Percentiles rank a stretch among this genome's conserved stretches.
Conservation (phyloP, 2,888 invertebrate species). For the Phyllotreta striolata region DNA sequence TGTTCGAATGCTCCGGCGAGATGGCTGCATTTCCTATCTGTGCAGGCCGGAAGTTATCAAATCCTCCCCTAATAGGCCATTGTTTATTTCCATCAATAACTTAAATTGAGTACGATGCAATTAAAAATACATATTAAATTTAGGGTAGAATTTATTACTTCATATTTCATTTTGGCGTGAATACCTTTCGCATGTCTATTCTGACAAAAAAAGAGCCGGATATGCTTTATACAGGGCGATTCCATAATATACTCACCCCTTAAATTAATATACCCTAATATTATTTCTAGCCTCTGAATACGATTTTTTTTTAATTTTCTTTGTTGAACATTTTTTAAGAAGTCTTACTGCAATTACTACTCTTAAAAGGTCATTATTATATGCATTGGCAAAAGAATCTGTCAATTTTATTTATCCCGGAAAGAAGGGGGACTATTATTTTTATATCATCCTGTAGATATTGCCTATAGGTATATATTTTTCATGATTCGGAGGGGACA, state of each 20-base stretch:
- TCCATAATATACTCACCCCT: neutral
- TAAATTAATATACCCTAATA: too few species aligned
- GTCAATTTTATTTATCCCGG: too few species aligned
- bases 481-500: slow-evolving; percentile 55
- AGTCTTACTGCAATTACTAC: too few species aligned
- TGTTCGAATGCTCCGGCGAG: neutral
- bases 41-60: slow-evolving; percentile 25
- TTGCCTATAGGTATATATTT: slow-evolving; percentile 44
- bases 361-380: too few species aligned
- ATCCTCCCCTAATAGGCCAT: slow-evolving; percentile 39
- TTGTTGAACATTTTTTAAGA: too few species aligned
- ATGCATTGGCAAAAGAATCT: too few species aligned
- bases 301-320: too few species aligned
- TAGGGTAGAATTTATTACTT: slow-evolving; percentile 36
- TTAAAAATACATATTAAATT: slow-evolving; percentile 55
- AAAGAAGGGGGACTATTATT: neutral
- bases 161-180: slow-evolving; percentile 36
- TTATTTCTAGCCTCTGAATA: too few species aligned
- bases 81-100: slow-evolving; percentile 44
- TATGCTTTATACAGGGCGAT: slow-evolving; percentile 37
- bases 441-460: slow-evolving; percentile 4
- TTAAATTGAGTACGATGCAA: slow-evolving; percentile 51
- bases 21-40: too few species aligned
- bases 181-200: slow-evolving; percentile 23
- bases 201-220: slow-evolving; percentile 49